Base-by-base conservation (phyloP, 1,140 invertebrate species). In the Drosophila neocordata region DNA sequence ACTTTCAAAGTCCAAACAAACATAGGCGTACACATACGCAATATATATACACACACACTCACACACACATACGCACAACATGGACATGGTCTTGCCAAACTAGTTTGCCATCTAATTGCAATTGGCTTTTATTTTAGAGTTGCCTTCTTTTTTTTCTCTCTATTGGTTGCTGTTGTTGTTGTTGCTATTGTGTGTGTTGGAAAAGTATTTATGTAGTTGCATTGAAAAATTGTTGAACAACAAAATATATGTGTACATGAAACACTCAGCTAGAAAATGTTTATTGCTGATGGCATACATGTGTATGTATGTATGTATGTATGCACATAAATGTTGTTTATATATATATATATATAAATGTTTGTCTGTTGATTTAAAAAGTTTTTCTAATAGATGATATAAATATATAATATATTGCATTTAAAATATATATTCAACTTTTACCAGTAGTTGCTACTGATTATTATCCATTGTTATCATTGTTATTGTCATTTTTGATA, bases 81-180 rank as follows among this genome's bases (percentile, higher is more conserved):
- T 65, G 53, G 51, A 52, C 51, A 31, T 52, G 61, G 57, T 72
- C 52, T 71, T 9, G 38, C 15, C 44, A 67, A 79, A 83, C 80
- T 66, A 67, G 79, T 79, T 84, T 76, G 63, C 69, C 76, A 68
- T 77, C 73, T 80, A 84, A 84, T 77, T 84, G 77, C 69, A 41
- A 65, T 73, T 70, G 69, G 56, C 48, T 85, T 77, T 77, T 85
- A 69, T 59, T 71, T 71, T 11, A 62, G n/a, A 48, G 31, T 31
- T 31, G 27, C 53, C 55, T 76, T 20, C 20, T 41, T 31, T 58
- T 11, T 31, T 65, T 41, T 51, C 56, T 11, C 53, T 53, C 59
- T 34, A 38, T 5, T 58, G 5, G n/a, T 1, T 58, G 6, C 31
- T 63, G 35, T 44, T 57, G 72, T 60, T 66, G 31, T 44, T 12